phyloP scores from a whole-genome alignment of 2,888 invertebrate species.

The Ametastegia equiseti region DNA sequence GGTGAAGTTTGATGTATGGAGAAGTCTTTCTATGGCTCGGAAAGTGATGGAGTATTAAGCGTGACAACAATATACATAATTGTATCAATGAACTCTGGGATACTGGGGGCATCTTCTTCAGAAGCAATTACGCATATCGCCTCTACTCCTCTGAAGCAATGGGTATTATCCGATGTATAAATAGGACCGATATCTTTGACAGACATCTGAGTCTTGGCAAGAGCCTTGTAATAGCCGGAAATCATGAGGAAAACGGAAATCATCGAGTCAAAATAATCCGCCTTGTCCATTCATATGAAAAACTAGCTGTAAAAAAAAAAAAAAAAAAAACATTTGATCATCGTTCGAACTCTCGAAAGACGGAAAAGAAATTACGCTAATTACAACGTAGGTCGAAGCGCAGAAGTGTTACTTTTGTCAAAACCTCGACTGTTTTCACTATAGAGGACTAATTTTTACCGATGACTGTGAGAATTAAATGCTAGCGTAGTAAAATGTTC shows the following conservation, averaged over 20 bases:
- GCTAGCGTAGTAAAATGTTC: too few relatives aligned
- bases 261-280: conserved; percentile 15
- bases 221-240: conserved; percentile 18
- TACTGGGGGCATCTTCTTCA: not conserved
- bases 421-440: not conserved
- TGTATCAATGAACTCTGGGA: not conserved
- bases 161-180: conserved; percentile 17
- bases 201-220: conserved; percentile 23
- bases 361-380: not conserved
- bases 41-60: not conserved
- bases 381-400: not conserved
- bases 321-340: not conserved
- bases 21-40: not conserved
- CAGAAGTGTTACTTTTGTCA: not conserved
- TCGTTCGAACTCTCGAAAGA: not conserved
- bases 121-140: conserved; percentile 18
- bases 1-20: too few relatives aligned
- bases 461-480: too few relatives aligned
- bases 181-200: conserved; percentile 24
- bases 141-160: not conserved
- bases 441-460: not conserved
- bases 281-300: not conserved
- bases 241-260: conserved; percentile 24
- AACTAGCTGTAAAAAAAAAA: not conserved
- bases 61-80: not conserved